Percentiles rank a stretch among this genome's conserved stretches.
Conservation (phyloP, 2,888 invertebrate genomes). For the Orthosia incerta region DNA sequence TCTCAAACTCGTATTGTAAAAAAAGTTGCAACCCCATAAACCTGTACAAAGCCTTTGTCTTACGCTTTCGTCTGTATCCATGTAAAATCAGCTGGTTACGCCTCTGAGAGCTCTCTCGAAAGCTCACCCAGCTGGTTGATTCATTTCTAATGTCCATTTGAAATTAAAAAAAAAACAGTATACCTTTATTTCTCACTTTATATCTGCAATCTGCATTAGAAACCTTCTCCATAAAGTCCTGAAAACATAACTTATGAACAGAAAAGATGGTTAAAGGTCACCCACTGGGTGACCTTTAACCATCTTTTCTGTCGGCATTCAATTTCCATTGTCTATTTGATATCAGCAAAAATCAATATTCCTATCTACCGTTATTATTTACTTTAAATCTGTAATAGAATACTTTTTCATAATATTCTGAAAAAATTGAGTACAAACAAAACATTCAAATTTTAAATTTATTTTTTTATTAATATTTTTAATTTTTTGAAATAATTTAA, state of each 20-base stretch:
- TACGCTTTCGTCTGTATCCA: not conserved
- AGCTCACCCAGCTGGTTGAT: not conserved
- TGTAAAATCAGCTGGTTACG: constrained; percentile 4
- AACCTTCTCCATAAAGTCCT: not conserved
- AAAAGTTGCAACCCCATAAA: not conserved
- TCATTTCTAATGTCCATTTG: not conserved
- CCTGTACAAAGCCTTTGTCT: constrained; percentile 18
- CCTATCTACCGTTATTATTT: not conserved
- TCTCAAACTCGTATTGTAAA: not conserved
- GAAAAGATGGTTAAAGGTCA: not conserved
- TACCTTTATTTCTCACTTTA: not conserved
- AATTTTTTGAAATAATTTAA: too few relatives aligned
- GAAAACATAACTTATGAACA: not conserved
- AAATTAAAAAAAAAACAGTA: not conserved
- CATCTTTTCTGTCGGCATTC: too few relatives aligned
- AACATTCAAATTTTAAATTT: too few relatives aligned
- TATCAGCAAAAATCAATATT: not conserved
- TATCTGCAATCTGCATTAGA: not conserved
- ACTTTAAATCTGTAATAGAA: not conserved
- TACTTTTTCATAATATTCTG: not conserved
- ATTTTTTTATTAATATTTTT: too few relatives aligned
- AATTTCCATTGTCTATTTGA: not conserved
- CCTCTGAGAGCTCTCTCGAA: constrained; percentile 16
- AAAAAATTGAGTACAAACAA: not conserved
- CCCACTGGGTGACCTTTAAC: too few relatives aligned